Conservation (phyloP, 2,888 invertebrate genomes). For the Epinotia nisella region DNA sequence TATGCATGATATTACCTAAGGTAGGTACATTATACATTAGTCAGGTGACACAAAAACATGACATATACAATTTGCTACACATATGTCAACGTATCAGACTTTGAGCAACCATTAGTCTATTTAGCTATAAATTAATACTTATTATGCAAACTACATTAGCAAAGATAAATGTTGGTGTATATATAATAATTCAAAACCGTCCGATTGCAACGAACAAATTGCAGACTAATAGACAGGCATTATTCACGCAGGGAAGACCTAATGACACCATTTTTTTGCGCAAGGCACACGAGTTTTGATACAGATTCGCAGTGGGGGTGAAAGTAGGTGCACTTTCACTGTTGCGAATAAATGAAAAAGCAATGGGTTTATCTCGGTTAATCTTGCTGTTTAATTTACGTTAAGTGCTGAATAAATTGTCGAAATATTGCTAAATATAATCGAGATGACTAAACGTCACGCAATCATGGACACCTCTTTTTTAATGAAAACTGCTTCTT, state of each 20-base stretch:
- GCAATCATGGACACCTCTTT: slow-evolving; percentile 19
- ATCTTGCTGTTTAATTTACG: slow-evolving; percentile 31
- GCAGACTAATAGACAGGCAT: slow-evolving; percentile 59
- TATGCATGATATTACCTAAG: no score
- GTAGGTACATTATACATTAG: background rate
- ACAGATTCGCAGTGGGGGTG: slow-evolving; percentile 73
- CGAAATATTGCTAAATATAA: slow-evolving; percentile 20
- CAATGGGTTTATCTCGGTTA: slow-evolving; percentile 35
- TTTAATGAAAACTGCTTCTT: slow-evolving; percentile 18
- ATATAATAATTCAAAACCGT: slow-evolving; percentile 51
- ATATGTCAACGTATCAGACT: slow-evolving; percentile 22
- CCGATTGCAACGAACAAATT: slow-evolving; percentile 53
- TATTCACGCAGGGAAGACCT: slow-evolving; percentile 68
- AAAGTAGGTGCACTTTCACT: slow-evolving; percentile 78
- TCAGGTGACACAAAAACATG: slow-evolving; percentile 8
- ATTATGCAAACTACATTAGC: slow-evolving; percentile 48
- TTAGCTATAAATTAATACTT: slow-evolving; percentile 43
- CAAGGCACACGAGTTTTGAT: slow-evolving; percentile 65
- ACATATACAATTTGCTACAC: background rate
- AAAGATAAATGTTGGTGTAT: slow-evolving; percentile 50
- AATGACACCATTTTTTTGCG: slow-evolving; percentile 74
- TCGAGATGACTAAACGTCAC: slow-evolving; percentile 13
- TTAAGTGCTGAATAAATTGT: slow-evolving; percentile 18
- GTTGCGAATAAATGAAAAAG: slow-evolving; percentile 51
- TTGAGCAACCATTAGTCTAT: slow-evolving; percentile 34